Conservation (phyloP, 1,140 invertebrate species). For the Hypsibius dujardini region DNA sequence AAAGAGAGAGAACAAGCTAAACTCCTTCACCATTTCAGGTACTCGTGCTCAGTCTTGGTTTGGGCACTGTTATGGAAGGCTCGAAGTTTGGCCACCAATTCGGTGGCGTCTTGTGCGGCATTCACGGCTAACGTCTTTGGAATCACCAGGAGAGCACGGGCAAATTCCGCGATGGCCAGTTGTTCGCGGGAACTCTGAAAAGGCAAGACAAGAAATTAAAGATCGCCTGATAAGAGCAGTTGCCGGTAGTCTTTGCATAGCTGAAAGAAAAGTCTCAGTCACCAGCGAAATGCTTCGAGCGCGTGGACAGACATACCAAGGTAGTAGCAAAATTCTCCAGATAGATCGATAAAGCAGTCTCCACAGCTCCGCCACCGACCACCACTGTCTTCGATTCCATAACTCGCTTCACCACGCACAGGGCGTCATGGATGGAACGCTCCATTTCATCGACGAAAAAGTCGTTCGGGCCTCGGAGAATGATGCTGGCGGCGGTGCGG, state of each 20-base stretch:
- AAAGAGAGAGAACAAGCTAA: slow-evolving; percentile 18
- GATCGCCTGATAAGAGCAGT: background rate
- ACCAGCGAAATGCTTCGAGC: background rate
- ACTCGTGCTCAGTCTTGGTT: slow-evolving; percentile 68
- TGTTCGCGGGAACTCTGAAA: slow-evolving; percentile 83
- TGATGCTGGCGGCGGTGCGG: slow-evolving; percentile 76
- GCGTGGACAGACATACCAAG: slow-evolving; percentile 43
- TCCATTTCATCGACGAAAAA: slow-evolving; percentile 99
- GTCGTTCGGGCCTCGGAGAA: slow-evolving; percentile 91
- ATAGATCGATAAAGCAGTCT: slow-evolving; percentile 93
- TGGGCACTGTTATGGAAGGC: slow-evolving; percentile 96
- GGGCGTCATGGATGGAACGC: slow-evolving; percentile 84
- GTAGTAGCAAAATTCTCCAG: slow-evolving; percentile 98
- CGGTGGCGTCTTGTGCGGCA: slow-evolving; percentile 92
- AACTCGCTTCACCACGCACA: slow-evolving; percentile 89
- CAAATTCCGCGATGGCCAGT: slow-evolving; percentile 95
- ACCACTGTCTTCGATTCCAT: slow-evolving; percentile 87
- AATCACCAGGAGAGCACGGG: slow-evolving; percentile 85
- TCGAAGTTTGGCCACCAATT: slow-evolving; percentile 87
- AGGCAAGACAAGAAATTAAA: background rate
- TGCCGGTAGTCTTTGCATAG: too few relatives aligned
- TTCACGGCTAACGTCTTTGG: slow-evolving; percentile 96
- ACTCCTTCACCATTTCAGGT: slow-evolving; percentile 63
- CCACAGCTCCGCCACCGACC: slow-evolving; percentile 89
- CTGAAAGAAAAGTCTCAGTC: background rate